These are phyloP conservation scores for Osmerus eperlanus DNA, from an alignment of 2,113 vertebrate species.

Conservation along the genomic window DNA sequence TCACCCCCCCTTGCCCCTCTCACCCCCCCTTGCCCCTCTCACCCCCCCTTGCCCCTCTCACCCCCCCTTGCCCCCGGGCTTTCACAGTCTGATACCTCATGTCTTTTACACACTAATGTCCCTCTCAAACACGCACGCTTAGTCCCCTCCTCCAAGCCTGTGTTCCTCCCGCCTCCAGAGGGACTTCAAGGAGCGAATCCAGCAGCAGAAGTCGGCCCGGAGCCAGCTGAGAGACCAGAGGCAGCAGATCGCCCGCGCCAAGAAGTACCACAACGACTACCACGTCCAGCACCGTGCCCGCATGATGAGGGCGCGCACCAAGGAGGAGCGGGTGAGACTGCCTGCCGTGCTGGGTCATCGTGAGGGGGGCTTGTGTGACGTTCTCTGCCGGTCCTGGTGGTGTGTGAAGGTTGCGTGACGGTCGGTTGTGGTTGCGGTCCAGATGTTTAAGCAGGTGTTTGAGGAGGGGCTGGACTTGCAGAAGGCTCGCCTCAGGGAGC, in stretches of 20 bases:
- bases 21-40: background rate
- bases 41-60: too few relatives aligned
- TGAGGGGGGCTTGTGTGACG: too few relatives aligned
- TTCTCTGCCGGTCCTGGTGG: background rate
- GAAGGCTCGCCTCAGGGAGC: slow-evolving; percentile 82
- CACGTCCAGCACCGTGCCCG: slow-evolving; percentile 82
- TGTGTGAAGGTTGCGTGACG: background rate
- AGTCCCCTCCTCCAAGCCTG: background rate
- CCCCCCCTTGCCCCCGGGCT: too few relatives aligned
- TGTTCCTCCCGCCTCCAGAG: slow-evolving; percentile 65
- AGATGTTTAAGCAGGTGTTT: slow-evolving; percentile 92
- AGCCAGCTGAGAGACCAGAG: slow-evolving; percentile 80
- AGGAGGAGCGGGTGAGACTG: slow-evolving; percentile 82
- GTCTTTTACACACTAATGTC: too few relatives aligned
- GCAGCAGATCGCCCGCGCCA: slow-evolving; percentile 82
- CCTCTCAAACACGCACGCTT: background rate
- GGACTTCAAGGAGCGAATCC: slow-evolving; percentile 81
- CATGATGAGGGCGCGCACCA: slow-evolving; percentile 83
- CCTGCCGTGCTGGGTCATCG: background rate
- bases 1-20: too few relatives aligned
- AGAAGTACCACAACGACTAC: slow-evolving; percentile 86
- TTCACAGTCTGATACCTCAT: background rate
- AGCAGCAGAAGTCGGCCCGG: slow-evolving; percentile 78
- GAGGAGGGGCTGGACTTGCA: slow-evolving; percentile 91
- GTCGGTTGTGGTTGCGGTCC: background rate